Evolutionary conservation across 53 echinoderm and acorn worm genomes (phyloP).

Genomic region (Astropecten irregularis): DNA sequence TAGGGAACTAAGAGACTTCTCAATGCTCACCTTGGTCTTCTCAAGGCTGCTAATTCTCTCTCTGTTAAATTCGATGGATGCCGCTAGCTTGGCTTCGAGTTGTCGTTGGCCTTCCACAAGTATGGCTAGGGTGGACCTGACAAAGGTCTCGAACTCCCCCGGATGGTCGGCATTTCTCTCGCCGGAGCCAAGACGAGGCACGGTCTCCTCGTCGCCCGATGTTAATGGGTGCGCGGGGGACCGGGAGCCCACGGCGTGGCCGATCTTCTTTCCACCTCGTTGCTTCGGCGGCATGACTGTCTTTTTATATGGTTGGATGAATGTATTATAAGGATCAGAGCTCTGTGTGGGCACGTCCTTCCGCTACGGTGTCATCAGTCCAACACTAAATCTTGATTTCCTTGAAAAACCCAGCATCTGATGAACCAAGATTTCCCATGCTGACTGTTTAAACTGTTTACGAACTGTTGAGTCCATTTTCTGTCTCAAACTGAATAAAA

Average conservation of each 20-base stretch:
- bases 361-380: background rate
- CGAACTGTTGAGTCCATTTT: no score
- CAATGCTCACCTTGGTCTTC: background rate
- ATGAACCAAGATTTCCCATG: no score
- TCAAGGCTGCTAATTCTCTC: background rate
- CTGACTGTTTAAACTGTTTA: no score
- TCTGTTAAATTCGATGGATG: conserved; percentile 15
- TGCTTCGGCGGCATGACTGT: background rate
- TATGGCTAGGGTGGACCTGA: conserved; percentile 6
- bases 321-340: background rate
- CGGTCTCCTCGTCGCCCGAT: background rate
- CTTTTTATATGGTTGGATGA: background rate
- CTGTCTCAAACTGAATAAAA: no score
- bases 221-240: background rate
- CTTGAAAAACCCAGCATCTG: no score
- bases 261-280: background rate
- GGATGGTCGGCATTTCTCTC: background rate
- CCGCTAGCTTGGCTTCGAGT: conserved; percentile 14
- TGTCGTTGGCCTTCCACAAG: conserved; percentile 21
- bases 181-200: background rate
- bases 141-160: conserved; percentile 7
- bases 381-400: no score
- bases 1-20: background rate
- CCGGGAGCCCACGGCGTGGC: background rate
- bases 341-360: background rate